Evolutionary conservation across 1,140 invertebrate genomes (phyloP), one percentile per base, ranked within the genome.

Genomic region (Mactra quadrangularis): DNA sequence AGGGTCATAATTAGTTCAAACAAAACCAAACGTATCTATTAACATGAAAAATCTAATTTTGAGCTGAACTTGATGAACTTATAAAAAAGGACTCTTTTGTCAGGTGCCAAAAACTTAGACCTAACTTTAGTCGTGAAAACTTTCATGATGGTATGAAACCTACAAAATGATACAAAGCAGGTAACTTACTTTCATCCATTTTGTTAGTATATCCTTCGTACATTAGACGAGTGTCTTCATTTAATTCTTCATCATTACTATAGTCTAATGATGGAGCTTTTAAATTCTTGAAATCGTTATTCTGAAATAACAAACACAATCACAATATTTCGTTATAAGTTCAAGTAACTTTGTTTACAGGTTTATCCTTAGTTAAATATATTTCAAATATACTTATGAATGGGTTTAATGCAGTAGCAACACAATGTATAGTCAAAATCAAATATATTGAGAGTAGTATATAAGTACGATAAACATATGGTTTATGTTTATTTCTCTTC

Each of bases 201-300:
- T 55, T 70, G 13, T 81, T 53, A 29, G 29, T 41, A 45, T 81
- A 70, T 70, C 31, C 59, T 71, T 81, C 77, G 55, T 81, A 81
- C 77, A 81, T 81, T n/a, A 81, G 55, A 31, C 77, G 64, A 55
- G 77, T 71, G 25, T 71, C 77, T 47, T 81, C 77, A 45, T 17
- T 81, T 29, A 81, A 22, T 50, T 81, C 77, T 9, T 75, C 72
- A 0, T 75, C 72, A 50, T 81, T 53, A 41, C 77, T 60, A 29
- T 81, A 70, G 53, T 81, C 77, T 9, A 81, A 15, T n/a, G 77
- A 81, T 27, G 77, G 77, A 50, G 50, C 53, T 57, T 31, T 57
- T 6, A 41, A 41, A 41, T 41, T 41, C n/a, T 25, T 35, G 1
- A 81, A 38, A 22, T 71, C 29, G 70, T 71, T 70, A 35, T 38